These are phyloP conservation scores for Megaustenia siamemsis DNA, from an alignment of 2,888 invertebrate species.

Conservation along the genomic window DNA sequence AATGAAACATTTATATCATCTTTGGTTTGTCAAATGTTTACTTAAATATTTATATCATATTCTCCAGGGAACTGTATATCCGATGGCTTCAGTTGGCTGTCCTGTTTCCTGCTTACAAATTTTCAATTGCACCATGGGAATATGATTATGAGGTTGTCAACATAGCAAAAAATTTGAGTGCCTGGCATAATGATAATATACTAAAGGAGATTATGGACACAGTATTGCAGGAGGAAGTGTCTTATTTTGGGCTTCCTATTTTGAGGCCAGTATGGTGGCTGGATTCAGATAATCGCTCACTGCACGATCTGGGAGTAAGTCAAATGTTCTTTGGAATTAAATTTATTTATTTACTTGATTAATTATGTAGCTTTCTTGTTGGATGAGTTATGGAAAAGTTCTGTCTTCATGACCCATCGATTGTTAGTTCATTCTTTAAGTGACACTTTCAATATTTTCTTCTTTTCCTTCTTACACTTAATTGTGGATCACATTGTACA, in stretches of 20 bases:
- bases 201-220: slow-evolving; percentile 77
- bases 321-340: neutral
- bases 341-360: neutral
- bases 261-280: slow-evolving; percentile 74
- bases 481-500: too few relatives aligned
- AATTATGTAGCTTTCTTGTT: too few relatives aligned
- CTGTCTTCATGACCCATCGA: too few relatives aligned
- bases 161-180: slow-evolving; percentile 18
- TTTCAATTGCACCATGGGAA: slow-evolving; percentile 34
- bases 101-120: slow-evolving; percentile 38
- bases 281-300: slow-evolving; percentile 62
- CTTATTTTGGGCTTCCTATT: slow-evolving; percentile 84
- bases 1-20: neutral
- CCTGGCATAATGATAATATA: slow-evolving; percentile 35
- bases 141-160: slow-evolving; percentile 9
- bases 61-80: slow-evolving; percentile 39
- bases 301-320: slow-evolving; percentile 55
- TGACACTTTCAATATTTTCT: too few relatives aligned
- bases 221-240: slow-evolving; percentile 84
- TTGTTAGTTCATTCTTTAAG: too few relatives aligned
- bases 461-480: too few relatives aligned
- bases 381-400: too few relatives aligned
- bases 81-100: slow-evolving; percentile 41
- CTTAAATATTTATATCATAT: neutral
- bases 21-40: neutral